Evolutionary conservation across 2,888 invertebrate species (phyloP), one percentile per base, ranked within the genome.

Genomic region (Nymphalis polychloros): DNA sequence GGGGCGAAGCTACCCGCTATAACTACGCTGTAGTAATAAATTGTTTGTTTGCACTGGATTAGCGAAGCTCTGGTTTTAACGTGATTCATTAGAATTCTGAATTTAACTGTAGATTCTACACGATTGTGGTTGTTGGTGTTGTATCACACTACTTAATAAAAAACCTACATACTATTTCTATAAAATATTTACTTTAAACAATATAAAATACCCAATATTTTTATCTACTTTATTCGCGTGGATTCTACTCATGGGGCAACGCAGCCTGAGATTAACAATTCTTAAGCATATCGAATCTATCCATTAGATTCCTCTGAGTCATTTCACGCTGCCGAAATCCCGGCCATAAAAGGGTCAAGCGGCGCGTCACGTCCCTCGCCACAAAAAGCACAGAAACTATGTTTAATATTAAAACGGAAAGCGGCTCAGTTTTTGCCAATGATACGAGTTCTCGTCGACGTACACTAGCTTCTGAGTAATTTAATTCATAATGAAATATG

Each of bases 381-480:
- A 81, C 90, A 90, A 92, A 92, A 92, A 90, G 82, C 77, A 75
- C 83, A 79, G 87, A 85, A 90, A 91, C 90, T 90, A 90, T 89
- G 91, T 89, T 90, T 88, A 90, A 92, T 89, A 90, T 92, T 88
- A 90, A 88, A 90, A 85, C 88, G 87, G 85, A 84, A 85, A 86
- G 88, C 78, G 76, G 71, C 73, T 68, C 63, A 68, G 72, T 78
- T 78, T 79, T 79, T 79, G 78, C 77, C 68, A 69, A 70, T 72
- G 74, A 73, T 74, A 73, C 69, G 73, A 72, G 73, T 72, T 68
- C 68, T 59, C 59, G 68, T 62, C 27, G 66, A 67, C 66, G 66
- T 63, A 71, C 62, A 63, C 61, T 66, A 52, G 72, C 68, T 65
- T 63, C 64, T 70, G 69, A 64, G 72, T 70, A 70, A 70, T 73